Percentiles rank a stretch among this genome's conserved stretches.
Evolutionary conservation across 2,888 invertebrate genomes (phyloP).

Genomic region (Brenthis hecate): DNA sequence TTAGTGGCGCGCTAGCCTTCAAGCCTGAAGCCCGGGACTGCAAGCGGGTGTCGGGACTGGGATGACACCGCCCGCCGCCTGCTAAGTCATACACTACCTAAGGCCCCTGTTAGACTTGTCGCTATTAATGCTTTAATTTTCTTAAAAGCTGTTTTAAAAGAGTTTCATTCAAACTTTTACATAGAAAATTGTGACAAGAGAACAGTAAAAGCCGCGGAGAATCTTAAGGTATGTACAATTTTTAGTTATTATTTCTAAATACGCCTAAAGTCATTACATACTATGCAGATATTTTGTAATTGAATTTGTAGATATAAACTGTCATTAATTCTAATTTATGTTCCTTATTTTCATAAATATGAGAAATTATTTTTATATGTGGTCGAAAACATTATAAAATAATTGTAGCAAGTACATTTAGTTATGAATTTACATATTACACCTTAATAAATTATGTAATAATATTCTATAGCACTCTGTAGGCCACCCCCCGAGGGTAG

Average conservation of each 20-base stretch:
- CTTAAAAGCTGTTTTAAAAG: conserved; percentile 80
- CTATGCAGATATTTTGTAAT: too few relatives aligned
- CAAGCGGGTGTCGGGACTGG: conserved; percentile 42
- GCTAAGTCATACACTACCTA: conserved; percentile 35
- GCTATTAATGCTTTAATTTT: conserved; percentile 80
- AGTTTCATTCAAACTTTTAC: conserved; percentile 79
- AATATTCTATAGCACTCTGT: conserved; percentile 41
- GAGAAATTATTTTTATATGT: too few relatives aligned
- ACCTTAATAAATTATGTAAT: neutral
- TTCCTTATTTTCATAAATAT: too few relatives aligned
- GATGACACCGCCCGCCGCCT: conserved; percentile 32
- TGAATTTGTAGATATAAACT: too few relatives aligned
- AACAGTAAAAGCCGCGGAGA: conserved; percentile 60
- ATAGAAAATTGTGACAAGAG: conserved; percentile 72
- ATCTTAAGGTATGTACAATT: conserved; percentile 15
- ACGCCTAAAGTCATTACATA: too few relatives aligned
- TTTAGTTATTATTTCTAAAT: neutral
- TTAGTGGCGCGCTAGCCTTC: conserved; percentile 68
- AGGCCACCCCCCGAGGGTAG: conserved; percentile 54
- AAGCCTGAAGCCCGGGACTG: conserved; percentile 52
- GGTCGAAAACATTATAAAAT: too few relatives aligned
- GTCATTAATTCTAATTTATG: too few relatives aligned
- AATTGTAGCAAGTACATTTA: neutral
- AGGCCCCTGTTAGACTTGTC: conserved; percentile 37
- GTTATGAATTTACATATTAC: neutral